A percentile compares a stretch with the other conserved stretches of the same genome.
Evolutionary conservation across 1,140 invertebrate genomes (phyloP).

Genomic region (Gryon sp.): DNA sequence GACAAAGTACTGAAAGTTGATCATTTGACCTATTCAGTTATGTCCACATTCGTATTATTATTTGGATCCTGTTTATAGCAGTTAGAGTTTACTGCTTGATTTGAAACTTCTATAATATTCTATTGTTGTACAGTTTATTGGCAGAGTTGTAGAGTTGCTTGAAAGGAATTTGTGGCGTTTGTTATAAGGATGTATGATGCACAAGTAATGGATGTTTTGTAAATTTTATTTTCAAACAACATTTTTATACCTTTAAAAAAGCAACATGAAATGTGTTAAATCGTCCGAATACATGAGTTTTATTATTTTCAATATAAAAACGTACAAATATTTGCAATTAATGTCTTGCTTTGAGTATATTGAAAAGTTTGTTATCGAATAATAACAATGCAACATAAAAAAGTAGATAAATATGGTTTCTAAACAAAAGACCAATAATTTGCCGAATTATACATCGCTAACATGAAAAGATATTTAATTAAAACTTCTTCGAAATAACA

Average conservation of each 20-base stretch:
- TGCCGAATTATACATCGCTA: neutral
- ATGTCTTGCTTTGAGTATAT: too few relatives aligned
- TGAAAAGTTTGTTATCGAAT: too few relatives aligned
- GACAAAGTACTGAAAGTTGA: slow-evolving; percentile 9
- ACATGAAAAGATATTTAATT: slow-evolving; percentile 21
- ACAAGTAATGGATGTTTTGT: slow-evolving; percentile 20
- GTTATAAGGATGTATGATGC: slow-evolving; percentile 17
- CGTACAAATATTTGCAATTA: too few relatives aligned
- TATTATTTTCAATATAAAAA: too few relatives aligned
- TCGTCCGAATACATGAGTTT: too few relatives aligned
- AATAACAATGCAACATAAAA: too few relatives aligned
- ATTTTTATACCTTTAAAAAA: too few relatives aligned
- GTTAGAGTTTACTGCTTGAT: slow-evolving; percentile 32
- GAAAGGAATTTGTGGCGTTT: slow-evolving; percentile 30
- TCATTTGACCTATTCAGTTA: slow-evolving; percentile 7
- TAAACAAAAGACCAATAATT: too few relatives aligned
- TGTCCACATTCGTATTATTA: slow-evolving; percentile 10
- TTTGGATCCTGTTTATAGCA: slow-evolving; percentile 12
- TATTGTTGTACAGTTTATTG: slow-evolving; percentile 24
- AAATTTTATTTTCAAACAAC: slow-evolving; percentile 33
- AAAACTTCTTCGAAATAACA: slow-evolving; percentile 11
- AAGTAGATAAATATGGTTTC: too few relatives aligned
- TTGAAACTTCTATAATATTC: slow-evolving; percentile 35
- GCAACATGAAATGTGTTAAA: too few relatives aligned
- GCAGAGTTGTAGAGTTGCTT: slow-evolving; percentile 24